Evolutionary conservation across 2,797 vertebrate genomes (phyloP), one percentile per base, ranked within the genome.

Genomic region (Euphonia xanthogaster): DNA sequence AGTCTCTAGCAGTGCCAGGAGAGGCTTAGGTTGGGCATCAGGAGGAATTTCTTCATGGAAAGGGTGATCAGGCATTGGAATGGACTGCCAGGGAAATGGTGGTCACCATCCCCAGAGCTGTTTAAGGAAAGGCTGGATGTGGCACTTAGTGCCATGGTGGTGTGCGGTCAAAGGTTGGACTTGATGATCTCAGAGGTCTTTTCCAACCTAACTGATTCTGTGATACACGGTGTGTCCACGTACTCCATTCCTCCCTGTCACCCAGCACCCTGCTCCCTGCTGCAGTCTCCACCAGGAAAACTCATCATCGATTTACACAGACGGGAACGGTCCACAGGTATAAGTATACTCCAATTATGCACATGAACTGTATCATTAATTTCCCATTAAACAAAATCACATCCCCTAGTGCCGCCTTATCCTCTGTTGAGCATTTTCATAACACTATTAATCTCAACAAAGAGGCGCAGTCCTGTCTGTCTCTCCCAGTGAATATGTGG

Each of bases 151-250:
- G 42, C 86, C 48, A 14, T 70, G 71, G 71, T 82, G 63, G 55
- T 62, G 55, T 67, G n/a, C 0, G 14, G 23, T 44, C 71, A 68
- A 62, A 55, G 55, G 62, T 75, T 70, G 48, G 35, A 42, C 23
- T 50, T 55, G 77, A 53, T 88, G 54, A 82, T 50, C 55, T 75
- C 78, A 44, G 78, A 75, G 50, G 55, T 70, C 71, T 70, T 63
- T 75, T 62, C 71, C 57, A 55, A 4, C 7, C n/a, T 18, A 10
- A 48, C 5, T 62, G 86, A 42, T 35, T n/a, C 70, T 53, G 84
- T 12, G 51, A 45, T 45, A 60, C 53, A 31, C 1, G 0, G 20
- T 0, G 0, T 16, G 40, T 60, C 65, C 16, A 1, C 0, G 1
- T 23, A 3, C 15, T 8, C 60, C 13, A 2, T 31, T 67, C 33